Conservation (phyloP, 64 coral and sea anemone species). For the Trachythela sp. region DNA sequence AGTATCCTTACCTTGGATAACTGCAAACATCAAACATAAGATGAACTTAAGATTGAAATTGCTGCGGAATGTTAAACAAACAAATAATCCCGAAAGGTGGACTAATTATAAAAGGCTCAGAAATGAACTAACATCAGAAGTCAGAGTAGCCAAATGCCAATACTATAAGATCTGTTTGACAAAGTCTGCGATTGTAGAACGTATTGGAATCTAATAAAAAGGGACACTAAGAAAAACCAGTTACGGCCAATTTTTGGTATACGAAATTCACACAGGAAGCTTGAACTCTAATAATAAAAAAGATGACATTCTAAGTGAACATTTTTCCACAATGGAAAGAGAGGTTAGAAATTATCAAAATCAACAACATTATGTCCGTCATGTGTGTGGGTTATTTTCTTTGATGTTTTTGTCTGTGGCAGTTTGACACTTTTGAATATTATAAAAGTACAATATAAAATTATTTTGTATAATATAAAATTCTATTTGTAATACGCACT, state of each 20-base stretch:
- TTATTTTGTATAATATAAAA: too few relatives aligned
- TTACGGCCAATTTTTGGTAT: neutral
- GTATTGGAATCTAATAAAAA: slow-evolving; percentile 8
- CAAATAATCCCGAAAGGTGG: slow-evolving; percentile 8
- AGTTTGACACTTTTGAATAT: too few relatives aligned
- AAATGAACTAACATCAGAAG: slow-evolving; percentile 19
- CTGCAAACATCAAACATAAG: slow-evolving; percentile 11
- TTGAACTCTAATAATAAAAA: neutral
- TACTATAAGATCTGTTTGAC: slow-evolving; percentile 34
- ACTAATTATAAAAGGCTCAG: neutral
- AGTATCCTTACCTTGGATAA: slow-evolving; percentile 41
- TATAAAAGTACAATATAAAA: too few relatives aligned
- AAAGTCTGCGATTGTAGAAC: slow-evolving; percentile 10
- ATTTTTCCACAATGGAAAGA: slow-evolving; percentile 1
- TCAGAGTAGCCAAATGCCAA: slow-evolving; percentile 25
- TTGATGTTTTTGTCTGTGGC: too few relatives aligned
- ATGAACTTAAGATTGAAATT: slow-evolving; percentile 25
- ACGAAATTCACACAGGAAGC: neutral
- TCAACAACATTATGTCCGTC: neutral
- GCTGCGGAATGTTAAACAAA: neutral
- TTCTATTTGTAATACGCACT: too few relatives aligned
- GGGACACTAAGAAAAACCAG: neutral
- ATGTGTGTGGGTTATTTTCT: too few relatives aligned
- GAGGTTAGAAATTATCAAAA: neutral
- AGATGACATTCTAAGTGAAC: slow-evolving; percentile 3